Percentiles rank a stretch among this genome's conserved stretches.
Conservation (phyloP, 1,140 invertebrate species). For the Drosophila bipectinata region DNA sequence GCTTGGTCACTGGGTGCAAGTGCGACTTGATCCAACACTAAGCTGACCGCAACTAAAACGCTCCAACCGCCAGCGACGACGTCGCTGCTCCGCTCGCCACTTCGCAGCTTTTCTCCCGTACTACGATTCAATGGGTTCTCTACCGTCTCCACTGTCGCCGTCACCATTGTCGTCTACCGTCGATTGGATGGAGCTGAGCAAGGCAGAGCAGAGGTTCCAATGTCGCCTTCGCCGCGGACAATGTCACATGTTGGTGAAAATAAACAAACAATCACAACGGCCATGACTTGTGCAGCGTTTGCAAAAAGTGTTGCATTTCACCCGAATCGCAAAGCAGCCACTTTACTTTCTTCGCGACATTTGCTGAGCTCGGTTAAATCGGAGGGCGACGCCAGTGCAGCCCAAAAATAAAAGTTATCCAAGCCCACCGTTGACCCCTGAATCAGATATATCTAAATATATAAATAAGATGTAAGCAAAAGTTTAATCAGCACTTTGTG, state of each 20-base stretch:
- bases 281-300: slow-evolving; percentile 75
- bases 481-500: slow-evolving; percentile 46
- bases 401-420: slow-evolving; percentile 46
- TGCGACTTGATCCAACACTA: slow-evolving; percentile 58
- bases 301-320: slow-evolving; percentile 75
- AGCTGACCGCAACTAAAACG: slow-evolving; percentile 60
- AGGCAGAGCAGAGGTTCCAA: slow-evolving; percentile 55
- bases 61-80: slow-evolving; percentile 35
- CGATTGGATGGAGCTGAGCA: slow-evolving; percentile 48
- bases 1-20: slow-evolving; percentile 63
- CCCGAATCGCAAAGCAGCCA: slow-evolving; percentile 51
- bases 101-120: slow-evolving; percentile 16
- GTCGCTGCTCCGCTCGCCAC: slow-evolving; percentile 36
- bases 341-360: slow-evolving; percentile 71
- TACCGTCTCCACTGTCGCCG: slow-evolving; percentile 7
- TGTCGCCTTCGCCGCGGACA: slow-evolving; percentile 71
- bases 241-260: slow-evolving; percentile 68
- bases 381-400: slow-evolving; percentile 61
- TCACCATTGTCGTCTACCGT: slow-evolving; percentile 37
- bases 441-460: slow-evolving; percentile 33
- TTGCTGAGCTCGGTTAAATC: slow-evolving; percentile 64
- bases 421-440: slow-evolving; percentile 68
- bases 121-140: slow-evolving; percentile 19
- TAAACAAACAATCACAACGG: slow-evolving; percentile 67
- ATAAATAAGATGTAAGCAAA: neutral